Base-by-base conservation (phyloP, 2,113 vertebrate genomes). In the Erinaceus europaeus region DNA sequence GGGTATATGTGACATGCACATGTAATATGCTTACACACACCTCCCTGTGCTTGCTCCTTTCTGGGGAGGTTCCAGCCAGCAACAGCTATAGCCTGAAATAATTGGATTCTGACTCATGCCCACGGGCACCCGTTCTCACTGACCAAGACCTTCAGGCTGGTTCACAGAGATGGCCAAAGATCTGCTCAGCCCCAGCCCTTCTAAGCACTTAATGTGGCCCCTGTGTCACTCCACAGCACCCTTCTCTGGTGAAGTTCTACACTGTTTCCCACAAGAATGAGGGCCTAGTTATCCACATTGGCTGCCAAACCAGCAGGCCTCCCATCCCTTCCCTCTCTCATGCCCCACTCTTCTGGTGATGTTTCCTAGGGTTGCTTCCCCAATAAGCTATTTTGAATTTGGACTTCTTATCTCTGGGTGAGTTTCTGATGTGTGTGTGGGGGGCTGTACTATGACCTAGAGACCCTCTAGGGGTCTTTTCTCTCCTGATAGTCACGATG, bases 321-420 rank as follows among this genome's bases (percentile, higher is more conserved):
- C n/a, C n/a, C n/a, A n/a, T n/a, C n/a, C n/a, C n/a, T n/a, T 14
- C 4, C 57, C 13, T 17, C 12, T 50, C 62, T 18, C 6, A 1
- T 42, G 7, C 38, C n/a, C 25, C 0, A 0, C 34, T 44, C 11
- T 12, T 20, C 32, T 3, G 2, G 5, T 34, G 9, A 17, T 1
- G 9, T 25, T 48, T 80, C 68, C 57, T 1, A 2, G 68, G 71
- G 14, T 38, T 29, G 14, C 8, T 23, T 7, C 44, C n/a, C 62
- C 8, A n/a, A 9, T 42, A 42, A n/a, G 3, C 11, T 27, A 57
- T 17, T 34, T 53, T 32, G 42, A 14, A 34, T 11, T 5, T 57
- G 1, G 8, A 53, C 34, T 11, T 10, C 27, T 77, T 4, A 0
- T 32, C 62, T 78, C 57, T 23, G 52, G 23, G 11, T 36, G 87